These are phyloP conservation scores for Jaculus jaculus DNA, from an alignment of 2,113 vertebrate species.

Conservation along the genomic window DNA sequence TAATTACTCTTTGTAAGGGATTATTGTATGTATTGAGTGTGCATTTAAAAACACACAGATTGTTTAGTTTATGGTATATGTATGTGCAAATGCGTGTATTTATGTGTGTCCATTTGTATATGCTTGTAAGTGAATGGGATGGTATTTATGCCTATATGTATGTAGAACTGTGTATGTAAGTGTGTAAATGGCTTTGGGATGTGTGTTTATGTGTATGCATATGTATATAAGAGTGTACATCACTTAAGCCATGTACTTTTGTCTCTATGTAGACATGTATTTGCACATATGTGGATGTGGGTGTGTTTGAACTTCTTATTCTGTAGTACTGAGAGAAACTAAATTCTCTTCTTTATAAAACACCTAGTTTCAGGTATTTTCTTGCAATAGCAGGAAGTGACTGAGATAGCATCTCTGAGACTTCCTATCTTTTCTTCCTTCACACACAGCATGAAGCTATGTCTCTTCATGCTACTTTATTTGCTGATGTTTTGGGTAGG, in stretches of 20 bases:
- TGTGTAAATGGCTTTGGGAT: not conserved
- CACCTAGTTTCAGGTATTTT: not conserved
- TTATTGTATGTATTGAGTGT: not conserved
- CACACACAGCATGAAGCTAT: not conserved
- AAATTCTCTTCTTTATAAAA: not conserved
- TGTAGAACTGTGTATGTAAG: not conserved
- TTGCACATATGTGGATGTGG: not conserved
- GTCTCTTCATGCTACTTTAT: not conserved
- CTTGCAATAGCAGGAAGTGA: not conserved
- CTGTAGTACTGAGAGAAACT: not conserved
- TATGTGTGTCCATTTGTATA: not conserved
- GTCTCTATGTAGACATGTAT: not conserved
- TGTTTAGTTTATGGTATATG: not conserved
- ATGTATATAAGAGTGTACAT: not conserved
- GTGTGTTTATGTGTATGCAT: not conserved
- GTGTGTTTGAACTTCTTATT: not conserved
- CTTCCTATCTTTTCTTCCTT: not conserved
- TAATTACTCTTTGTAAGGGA: not conserved
- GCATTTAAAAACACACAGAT: not conserved
- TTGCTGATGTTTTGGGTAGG: not conserved
- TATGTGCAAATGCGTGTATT: not conserved
- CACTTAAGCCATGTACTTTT: not conserved
- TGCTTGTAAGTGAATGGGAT: not conserved
- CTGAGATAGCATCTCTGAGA: not conserved
- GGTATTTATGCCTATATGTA: not conserved